These are phyloP conservation scores for Callithrix jacchus DNA, from an alignment of 2,113 vertebrate species.

Conservation along the genomic window DNA sequence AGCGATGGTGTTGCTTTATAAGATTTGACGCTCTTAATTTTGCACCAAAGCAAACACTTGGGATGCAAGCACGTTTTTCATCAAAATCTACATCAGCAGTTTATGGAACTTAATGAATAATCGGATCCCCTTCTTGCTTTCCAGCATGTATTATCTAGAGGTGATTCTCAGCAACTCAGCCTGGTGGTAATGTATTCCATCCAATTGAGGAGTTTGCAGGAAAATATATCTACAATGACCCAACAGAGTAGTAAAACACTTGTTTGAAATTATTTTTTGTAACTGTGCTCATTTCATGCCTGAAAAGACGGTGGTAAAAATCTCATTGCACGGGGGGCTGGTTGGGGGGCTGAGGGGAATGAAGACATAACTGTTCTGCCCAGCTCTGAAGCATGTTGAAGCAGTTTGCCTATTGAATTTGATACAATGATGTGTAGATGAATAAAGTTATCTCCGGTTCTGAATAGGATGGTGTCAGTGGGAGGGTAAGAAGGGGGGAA, in stretches of 20 bases:
- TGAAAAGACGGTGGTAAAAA: constrained; percentile 81
- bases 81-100: constrained; percentile 6
- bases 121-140: constrained; percentile 21
- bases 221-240: constrained; percentile 63
- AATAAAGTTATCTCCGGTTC: constrained; percentile 98
- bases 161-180: constrained; percentile 64
- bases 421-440: constrained; percentile 99
- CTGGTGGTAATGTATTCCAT: constrained; percentile 29
- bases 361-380: constrained; percentile 93
- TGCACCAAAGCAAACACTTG: constrained; percentile 53
- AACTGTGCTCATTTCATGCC: constrained; percentile 81
- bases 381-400: constrained; percentile 91
- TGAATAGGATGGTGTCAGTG: constrained; percentile 98
- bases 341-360: constrained; percentile 82
- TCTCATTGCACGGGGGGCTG: constrained; percentile 71
- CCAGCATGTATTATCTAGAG: constrained; percentile 36
- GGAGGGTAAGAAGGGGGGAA: constrained; percentile 94
- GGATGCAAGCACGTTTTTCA: constrained; percentile 7
- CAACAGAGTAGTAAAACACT: constrained; percentile 74
- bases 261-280: constrained; percentile 79
- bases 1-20: background rate
- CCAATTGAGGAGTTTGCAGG: constrained; percentile 55
- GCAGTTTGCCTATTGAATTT: constrained; percentile 96
- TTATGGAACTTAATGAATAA: constrained; percentile 62
- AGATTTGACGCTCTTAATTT: background rate